Evolutionary conservation across 1,140 invertebrate species (phyloP).

Genomic region (Tetramorium simillimum): DNA sequence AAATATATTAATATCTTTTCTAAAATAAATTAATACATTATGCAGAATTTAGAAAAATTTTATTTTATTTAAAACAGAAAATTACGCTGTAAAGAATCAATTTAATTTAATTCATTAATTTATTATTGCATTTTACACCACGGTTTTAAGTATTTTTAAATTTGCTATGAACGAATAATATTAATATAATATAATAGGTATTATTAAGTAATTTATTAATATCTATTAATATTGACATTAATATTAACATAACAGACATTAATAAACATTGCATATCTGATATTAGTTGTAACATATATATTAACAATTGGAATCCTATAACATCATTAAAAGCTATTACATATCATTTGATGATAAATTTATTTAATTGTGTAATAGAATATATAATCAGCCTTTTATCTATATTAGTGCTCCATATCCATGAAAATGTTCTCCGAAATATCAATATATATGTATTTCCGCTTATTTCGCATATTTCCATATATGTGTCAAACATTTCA

Average conservation of each 20-base stretch:
- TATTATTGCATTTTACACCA: not conserved
- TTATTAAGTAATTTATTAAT: not conserved
- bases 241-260: not conserved
- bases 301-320: conserved; percentile 12
- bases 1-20: not conserved
- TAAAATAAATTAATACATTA: not conserved
- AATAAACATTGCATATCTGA: not conserved
- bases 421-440: not conserved
- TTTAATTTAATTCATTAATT: not conserved
- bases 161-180: not conserved
- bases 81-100: not conserved
- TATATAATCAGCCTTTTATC: not conserved
- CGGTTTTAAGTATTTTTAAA: not conserved
- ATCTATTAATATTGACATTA: not conserved
- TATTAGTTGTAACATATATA: not conserved
- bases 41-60: not conserved
- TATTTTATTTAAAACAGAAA: not conserved
- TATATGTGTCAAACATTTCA: not conserved
- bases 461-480: not conserved
- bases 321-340: not conserved
- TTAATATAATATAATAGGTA: not conserved
- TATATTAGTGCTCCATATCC: not conserved
- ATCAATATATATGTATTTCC: not conserved
- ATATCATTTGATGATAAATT: not conserved
- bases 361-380: conserved; percentile 32